Evolutionary conservation across 1,140 invertebrate genomes (phyloP).

Genomic region (Zaprionus gabonicus): DNA sequence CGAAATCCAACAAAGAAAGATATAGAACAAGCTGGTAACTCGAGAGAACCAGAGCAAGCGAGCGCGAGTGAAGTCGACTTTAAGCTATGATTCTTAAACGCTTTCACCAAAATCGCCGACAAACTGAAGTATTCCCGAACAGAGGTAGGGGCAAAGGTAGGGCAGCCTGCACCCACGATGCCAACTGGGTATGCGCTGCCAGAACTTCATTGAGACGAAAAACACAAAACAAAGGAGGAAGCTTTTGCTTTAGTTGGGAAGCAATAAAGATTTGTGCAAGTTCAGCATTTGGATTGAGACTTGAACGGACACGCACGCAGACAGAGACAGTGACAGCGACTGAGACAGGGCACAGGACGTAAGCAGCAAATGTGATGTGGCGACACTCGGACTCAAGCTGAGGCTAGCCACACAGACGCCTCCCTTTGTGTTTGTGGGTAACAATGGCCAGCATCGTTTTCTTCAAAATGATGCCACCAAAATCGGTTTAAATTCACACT

Average conservation of each 20-base stretch:
- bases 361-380: conserved; percentile 38
- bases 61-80: too few relatives aligned
- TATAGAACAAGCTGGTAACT: too few relatives aligned
- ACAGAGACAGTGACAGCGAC: neutral
- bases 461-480: neutral
- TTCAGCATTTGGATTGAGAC: conserved; percentile 57
- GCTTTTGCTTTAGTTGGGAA: conserved; percentile 48
- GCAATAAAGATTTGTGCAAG: conserved; percentile 73
- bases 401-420: conserved; percentile 43
- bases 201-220: conserved; percentile 24
- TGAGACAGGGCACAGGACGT: neutral
- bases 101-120: too few relatives aligned
- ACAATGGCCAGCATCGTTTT: neutral
- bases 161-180: neutral
- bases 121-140: too few relatives aligned
- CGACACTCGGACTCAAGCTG: conserved; percentile 42
- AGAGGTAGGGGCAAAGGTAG: neutral
- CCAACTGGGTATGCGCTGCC: conserved; percentile 2
- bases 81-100: conserved; percentile 1
- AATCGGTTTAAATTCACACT: too few relatives aligned
- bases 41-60: neutral
- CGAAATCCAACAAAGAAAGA: too few relatives aligned
- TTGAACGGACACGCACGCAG: conserved; percentile 28
- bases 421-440: neutral
- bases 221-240: conserved; percentile 22